phyloP scores from a whole-genome alignment of 2,797 vertebrate species.

The Florisuga fusca region DNA sequence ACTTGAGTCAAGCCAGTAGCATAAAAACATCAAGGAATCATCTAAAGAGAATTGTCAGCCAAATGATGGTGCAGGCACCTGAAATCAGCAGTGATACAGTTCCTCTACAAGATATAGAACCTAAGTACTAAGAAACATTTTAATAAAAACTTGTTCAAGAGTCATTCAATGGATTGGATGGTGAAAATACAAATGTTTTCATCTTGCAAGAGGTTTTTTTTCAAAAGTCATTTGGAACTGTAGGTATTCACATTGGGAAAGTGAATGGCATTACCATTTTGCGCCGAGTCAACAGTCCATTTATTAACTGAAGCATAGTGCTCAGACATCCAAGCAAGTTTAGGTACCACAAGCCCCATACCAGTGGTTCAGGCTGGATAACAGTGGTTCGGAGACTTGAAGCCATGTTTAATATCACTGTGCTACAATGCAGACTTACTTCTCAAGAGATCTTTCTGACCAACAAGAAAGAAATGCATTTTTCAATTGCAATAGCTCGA shows the following conservation, averaged over 20 bases:
- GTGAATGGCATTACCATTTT: neutral
- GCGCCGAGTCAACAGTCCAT: neutral
- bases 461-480: neutral
- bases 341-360: neutral
- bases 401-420: neutral
- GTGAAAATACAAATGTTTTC: neutral
- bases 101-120: neutral
- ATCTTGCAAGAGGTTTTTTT: neutral
- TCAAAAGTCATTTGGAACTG: neutral
- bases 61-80: neutral
- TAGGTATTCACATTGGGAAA: neutral
- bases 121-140: neutral
- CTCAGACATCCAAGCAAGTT: neutral
- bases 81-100: neutral
- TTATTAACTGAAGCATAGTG: neutral
- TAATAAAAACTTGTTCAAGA: neutral
- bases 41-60: neutral
- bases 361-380: neutral
- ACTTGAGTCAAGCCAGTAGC: neutral
- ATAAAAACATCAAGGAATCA: neutral
- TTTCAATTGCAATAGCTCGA: neutral
- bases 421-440: neutral
- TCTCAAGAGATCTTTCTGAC: neutral
- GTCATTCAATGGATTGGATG: neutral
- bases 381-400: neutral